phyloP scores from a whole-genome alignment of 1,140 invertebrate genomes.

The Thalassaphorura encarpata region DNA sequence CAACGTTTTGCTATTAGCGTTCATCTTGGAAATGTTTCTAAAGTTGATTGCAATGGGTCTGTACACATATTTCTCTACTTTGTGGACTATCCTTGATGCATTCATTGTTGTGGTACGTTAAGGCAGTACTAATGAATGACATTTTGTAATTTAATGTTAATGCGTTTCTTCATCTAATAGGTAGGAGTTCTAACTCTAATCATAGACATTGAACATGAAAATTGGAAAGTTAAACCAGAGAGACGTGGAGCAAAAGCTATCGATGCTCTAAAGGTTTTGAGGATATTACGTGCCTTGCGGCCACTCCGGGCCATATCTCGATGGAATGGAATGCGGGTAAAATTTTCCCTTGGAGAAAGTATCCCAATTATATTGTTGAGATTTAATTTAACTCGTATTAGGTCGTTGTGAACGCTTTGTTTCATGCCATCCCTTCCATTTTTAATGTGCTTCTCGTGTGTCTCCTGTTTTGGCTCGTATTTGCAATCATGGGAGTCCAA shows the following conservation, averaged over 20 bases:
- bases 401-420: constrained; percentile 84
- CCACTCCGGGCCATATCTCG: constrained; percentile 78
- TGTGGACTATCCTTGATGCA: constrained; percentile 94
- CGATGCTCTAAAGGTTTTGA: constrained; percentile 72
- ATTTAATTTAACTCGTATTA: constrained; percentile 35
- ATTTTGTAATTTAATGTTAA: background rate
- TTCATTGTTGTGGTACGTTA: constrained; percentile 90
- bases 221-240: background rate
- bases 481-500: constrained; percentile 90
- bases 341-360: constrained; percentile 8
- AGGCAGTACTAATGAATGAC: background rate
- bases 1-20: constrained; percentile 78
- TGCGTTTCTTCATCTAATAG: constrained; percentile 45
- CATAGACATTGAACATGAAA: constrained; percentile 17
- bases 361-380: background rate
- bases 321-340: constrained; percentile 84
- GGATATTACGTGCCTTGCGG: constrained; percentile 55
- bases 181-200: constrained; percentile 79
- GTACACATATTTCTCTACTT: constrained; percentile 90
- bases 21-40: constrained; percentile 86
- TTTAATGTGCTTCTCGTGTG: constrained; percentile 89
- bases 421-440: constrained; percentile 90
- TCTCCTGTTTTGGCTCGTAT: constrained; percentile 88
- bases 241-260: constrained; percentile 47
- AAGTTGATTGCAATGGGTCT: constrained; percentile 92